Evolutionary conservation across 2,797 vertebrate species (phyloP), one percentile per base, ranked within the genome.

Genomic region (Gallinago solitaria): DNA sequence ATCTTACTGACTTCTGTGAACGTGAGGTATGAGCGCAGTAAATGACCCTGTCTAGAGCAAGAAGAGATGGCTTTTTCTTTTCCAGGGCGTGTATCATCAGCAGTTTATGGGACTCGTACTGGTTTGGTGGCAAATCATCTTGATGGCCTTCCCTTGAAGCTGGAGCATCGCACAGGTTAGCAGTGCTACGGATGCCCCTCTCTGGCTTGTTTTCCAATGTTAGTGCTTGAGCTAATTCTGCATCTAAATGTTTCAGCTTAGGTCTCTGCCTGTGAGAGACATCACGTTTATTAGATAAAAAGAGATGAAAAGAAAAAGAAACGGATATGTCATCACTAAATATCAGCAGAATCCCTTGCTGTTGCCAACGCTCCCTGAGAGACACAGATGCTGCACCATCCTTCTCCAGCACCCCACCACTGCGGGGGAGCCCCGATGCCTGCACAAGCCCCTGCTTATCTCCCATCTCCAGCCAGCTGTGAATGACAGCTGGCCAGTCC

Each of bases 401-500:
- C 80, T 37, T 61, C 57, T 23, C 63, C 87, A 67, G 54, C 28
- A 20, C 5, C 45, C 30, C 69, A 9, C 12, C 4, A 5, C 45
- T 3, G 9, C 2, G 1, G 39, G 51, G 37, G 20, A 77, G 11
- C 32, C 6, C 0, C 0, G 9, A 11, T 3, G 2, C 47, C 50
- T 33, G 19, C 51, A 20, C 3, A 1, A 63, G 33, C 17, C 27
- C 27, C 88, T 15, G 47, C 20, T 37, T 69, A 24, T 3, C 5
- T 63, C n/a, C 50, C 50, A 13, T 12, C 12, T 28, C 20, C 63
- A 70, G 32, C 48, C 45, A 63, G 35, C 33, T 43, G 2, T 0
- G 8, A 82, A 47, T 41, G 50, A 23, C 27, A 32, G 9, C 41
- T 30, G 57, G 12, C 2, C 47, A 60, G 51, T 2, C 43, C 63